Evolutionary conservation across 2,797 vertebrate species (phyloP).

Genomic region (Lepus oiostolus): DNA sequence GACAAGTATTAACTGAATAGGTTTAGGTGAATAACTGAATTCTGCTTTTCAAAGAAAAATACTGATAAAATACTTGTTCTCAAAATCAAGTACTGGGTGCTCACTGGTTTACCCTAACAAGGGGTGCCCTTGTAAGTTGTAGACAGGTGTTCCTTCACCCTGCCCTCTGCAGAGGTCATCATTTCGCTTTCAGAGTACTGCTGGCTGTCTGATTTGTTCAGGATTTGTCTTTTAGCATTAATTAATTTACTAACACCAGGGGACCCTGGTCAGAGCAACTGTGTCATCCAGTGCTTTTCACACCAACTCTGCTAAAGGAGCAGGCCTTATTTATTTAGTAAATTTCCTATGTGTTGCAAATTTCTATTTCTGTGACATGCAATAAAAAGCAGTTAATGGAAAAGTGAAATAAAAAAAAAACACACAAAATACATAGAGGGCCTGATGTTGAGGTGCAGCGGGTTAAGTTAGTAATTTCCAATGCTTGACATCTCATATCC

Average conservation of each 20-base stretch:
- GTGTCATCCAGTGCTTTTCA: conserved; percentile 26
- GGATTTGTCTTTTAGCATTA: conserved; percentile 6
- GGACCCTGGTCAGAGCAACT: conserved; percentile 8
- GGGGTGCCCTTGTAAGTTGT: background rate
- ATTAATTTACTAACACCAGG: conserved; percentile 55
- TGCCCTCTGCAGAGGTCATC: background rate
- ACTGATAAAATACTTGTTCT: background rate
- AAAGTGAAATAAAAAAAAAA: conserved; percentile 30
- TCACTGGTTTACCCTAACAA: background rate
- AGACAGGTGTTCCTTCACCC: background rate
- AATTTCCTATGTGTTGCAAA: background rate
- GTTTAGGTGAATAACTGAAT: conserved; percentile 1
- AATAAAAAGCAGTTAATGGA: conserved; percentile 38
- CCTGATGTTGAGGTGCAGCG: too few relatives aligned
- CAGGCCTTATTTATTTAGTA: background rate
- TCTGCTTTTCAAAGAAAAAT: conserved; percentile 42
- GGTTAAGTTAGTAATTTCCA: too few relatives aligned
- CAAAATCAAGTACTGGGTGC: background rate
- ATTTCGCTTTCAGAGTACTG: background rate
- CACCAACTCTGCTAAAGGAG: background rate
- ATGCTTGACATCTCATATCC: too few relatives aligned
- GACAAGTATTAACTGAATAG: background rate
- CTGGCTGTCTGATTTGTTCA: conserved; percentile 2
- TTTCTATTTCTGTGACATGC: background rate
- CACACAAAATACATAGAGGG: background rate